Percentiles rank a stretch among this genome's conserved stretches.
phyloP scores from a whole-genome alignment of 2,888 invertebrate genomes.

The Leptinotarsa rubiginosa region DNA sequence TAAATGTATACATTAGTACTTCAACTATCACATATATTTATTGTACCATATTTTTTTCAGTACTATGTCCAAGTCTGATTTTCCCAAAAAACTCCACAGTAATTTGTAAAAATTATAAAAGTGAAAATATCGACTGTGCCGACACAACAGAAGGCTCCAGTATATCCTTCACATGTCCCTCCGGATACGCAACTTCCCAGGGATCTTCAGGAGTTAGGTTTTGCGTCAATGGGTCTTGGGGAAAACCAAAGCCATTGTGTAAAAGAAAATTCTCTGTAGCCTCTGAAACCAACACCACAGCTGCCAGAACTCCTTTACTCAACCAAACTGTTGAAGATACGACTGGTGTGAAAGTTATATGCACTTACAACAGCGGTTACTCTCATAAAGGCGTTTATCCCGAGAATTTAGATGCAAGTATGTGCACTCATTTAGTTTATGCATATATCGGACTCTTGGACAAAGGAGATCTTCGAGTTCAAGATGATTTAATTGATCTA shows the following conservation, averaged over 20 bases:
- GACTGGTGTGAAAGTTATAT: constrained; percentile 47
- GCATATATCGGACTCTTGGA: constrained; percentile 51
- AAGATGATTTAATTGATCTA: constrained; percentile 45
- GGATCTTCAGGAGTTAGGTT: constrained; percentile 31
- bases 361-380: constrained; percentile 50
- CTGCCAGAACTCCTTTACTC: constrained; percentile 8
- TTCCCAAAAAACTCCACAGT: constrained; percentile 28
- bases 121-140: constrained; percentile 28
- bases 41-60: constrained; percentile 24
- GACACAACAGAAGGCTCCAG: constrained; percentile 31
- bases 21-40: neutral
- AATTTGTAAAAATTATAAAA: constrained; percentile 28
- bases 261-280: neutral
- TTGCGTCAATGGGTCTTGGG: constrained; percentile 31
- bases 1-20: neutral
- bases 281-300: neutral
- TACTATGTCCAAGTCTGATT: constrained; percentile 27
- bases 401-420: constrained; percentile 48
- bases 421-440: constrained; percentile 53
- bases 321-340: constrained; percentile 11
- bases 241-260: constrained; percentile 29
- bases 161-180: constrained; percentile 31
- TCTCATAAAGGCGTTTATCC: constrained; percentile 46
- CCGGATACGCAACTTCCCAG: constrained; percentile 26
- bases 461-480: constrained; percentile 50